Evolutionary conservation across 64 coral and sea anemone species (phyloP).

Genomic region (Stylophora pistillata): DNA sequence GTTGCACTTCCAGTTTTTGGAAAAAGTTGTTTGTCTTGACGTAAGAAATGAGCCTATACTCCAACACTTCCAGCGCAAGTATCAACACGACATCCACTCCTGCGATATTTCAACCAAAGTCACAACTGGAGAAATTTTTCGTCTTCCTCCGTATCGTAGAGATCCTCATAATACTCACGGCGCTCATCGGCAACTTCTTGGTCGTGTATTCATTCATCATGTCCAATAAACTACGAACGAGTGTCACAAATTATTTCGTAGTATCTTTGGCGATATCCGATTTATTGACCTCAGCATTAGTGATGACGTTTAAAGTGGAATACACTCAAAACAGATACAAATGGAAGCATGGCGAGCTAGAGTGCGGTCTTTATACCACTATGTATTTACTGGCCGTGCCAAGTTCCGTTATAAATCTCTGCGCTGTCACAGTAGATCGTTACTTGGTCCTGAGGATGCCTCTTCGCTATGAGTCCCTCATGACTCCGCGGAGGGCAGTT

Average conservation of each 20-base stretch:
- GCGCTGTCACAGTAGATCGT: slow-evolving; percentile 76
- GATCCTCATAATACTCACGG: slow-evolving; percentile 50
- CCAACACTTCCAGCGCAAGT: neutral
- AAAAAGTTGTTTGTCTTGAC: neutral
- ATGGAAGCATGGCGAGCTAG: slow-evolving; percentile 66
- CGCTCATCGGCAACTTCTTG: slow-evolving; percentile 59
- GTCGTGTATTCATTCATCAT: slow-evolving; percentile 79
- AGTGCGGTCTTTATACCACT: slow-evolving; percentile 72
- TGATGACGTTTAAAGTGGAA: slow-evolving; percentile 62
- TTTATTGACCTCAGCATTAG: slow-evolving; percentile 57
- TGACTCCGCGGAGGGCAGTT: slow-evolving; percentile 58
- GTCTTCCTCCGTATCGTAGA: neutral
- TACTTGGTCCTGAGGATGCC: slow-evolving; percentile 81
- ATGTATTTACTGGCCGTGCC: slow-evolving; percentile 78
- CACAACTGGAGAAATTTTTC: neutral
- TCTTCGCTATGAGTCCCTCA: slow-evolving; percentile 67
- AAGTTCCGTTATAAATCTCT: slow-evolving; percentile 79
- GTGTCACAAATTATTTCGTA: slow-evolving; percentile 84
- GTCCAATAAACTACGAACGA: slow-evolving; percentile 52
- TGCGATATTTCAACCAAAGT: neutral
- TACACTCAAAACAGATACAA: neutral
- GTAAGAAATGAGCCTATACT: neutral
- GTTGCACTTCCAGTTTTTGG: neutral
- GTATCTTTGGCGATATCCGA: slow-evolving; percentile 75
- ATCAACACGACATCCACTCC: neutral